phyloP scores from a whole-genome alignment of 2,797 vertebrate genomes.

The Gallinago solitaria region DNA sequence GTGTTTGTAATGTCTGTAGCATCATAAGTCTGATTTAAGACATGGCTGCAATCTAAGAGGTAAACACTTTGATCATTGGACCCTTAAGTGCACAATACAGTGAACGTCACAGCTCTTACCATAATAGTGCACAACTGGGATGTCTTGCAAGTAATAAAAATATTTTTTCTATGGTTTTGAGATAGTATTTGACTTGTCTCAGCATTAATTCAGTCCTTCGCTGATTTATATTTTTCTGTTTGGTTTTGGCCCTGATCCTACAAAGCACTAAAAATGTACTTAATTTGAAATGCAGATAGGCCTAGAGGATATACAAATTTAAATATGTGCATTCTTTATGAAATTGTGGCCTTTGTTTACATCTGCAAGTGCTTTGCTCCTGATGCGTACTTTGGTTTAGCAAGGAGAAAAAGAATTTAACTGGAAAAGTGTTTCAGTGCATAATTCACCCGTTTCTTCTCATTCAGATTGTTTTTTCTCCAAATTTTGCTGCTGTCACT shows the following conservation, averaged over 20 bases:
- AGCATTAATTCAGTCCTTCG: not conserved
- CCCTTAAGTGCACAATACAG: not conserved
- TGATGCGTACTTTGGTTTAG: not conserved
- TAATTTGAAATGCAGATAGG: not conserved
- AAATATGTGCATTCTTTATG: not conserved
- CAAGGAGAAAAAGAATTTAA: not conserved
- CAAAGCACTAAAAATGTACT: not conserved
- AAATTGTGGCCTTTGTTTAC: not conserved
- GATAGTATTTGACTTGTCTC: not conserved
- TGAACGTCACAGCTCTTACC: not conserved
- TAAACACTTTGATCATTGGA: not conserved
- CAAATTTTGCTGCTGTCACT: not conserved
- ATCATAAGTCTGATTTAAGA: not conserved
- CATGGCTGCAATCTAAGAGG: rapidly evolving
- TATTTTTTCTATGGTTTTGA: not conserved
- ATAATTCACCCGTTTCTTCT: rapidly evolving
- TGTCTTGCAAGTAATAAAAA: not conserved
- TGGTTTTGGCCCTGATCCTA: not conserved
- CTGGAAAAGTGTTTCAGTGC: not conserved
- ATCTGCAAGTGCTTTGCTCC: not conserved
- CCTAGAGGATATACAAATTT: not conserved
- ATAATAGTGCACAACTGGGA: not conserved
- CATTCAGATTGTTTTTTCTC: not conserved
- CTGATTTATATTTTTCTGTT: not conserved
- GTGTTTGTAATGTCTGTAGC: rapidly evolving